Evolutionary conservation across 1,140 invertebrate species (phyloP).

Genomic region (Heliconius hermathena): DNA sequence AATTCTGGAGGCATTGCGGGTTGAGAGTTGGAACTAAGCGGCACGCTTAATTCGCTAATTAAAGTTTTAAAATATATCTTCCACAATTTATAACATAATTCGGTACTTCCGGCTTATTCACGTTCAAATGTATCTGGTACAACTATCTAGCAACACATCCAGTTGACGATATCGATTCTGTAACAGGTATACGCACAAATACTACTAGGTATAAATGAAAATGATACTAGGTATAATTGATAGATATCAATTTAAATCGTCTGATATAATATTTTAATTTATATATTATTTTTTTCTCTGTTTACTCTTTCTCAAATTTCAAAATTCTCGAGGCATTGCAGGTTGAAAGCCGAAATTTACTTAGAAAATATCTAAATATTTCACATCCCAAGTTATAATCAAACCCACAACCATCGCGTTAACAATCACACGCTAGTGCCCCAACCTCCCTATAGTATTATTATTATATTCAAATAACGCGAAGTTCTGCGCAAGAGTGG

Average conservation of each 20-base stretch:
- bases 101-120: not conserved
- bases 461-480: slow-evolving; percentile 59
- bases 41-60: no score
- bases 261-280: no score
- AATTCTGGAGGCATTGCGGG: not conserved
- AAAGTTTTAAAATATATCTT: not conserved
- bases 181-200: not conserved
- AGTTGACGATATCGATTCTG: not conserved
- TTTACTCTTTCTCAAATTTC: no score
- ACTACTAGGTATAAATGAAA: not conserved
- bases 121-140: not conserved
- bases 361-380: no score
- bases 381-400: no score
- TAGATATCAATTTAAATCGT: not conserved
- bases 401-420: no score
- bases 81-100: not conserved
- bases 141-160: not conserved
- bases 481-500: slow-evolving; percentile 66
- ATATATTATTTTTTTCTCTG: no score
- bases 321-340: no score
- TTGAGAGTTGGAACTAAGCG: no score
- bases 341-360: no score
- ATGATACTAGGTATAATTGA: not conserved
- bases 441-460: not conserved
- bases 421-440: no score